Conservation (phyloP, 2,113 vertebrate genomes). For the Lucifuga dentata region DNA sequence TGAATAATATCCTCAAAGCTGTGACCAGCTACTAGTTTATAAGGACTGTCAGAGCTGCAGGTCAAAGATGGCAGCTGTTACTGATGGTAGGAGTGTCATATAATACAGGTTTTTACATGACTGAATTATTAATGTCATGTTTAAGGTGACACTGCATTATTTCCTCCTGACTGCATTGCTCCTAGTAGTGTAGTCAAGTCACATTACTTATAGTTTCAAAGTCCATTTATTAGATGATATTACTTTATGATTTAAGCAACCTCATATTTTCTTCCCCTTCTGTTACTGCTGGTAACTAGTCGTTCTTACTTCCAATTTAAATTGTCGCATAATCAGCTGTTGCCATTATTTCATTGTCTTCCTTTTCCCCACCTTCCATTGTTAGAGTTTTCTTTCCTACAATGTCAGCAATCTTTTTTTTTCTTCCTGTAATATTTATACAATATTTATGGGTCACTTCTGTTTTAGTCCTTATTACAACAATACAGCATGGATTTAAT, state of each 20-base stretch:
- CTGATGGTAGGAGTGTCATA: neutral
- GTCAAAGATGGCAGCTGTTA: neutral
- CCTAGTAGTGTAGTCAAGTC: neutral
- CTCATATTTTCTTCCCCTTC: neutral
- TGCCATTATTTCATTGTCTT: neutral
- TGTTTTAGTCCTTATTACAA: neutral
- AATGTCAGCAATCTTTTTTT: neutral
- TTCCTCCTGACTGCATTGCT: neutral
- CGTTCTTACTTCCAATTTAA: neutral
- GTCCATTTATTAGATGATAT: conserved; percentile 10
- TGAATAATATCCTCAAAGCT: neutral
- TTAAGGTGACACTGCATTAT: conserved; percentile 9
- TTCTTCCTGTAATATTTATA: neutral
- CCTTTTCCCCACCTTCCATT: neutral
- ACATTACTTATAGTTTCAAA: neutral
- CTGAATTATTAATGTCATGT: neutral
- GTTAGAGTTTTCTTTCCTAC: neutral
- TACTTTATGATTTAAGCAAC: conserved; percentile 9
- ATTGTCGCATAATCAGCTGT: neutral
- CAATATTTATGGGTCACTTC: neutral
- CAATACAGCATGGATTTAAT: too few species aligned
- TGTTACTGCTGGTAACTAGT: conserved; percentile 20
- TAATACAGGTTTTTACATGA: neutral
- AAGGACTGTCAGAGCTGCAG: neutral
- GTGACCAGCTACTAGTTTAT: neutral